These are phyloP conservation scores for Bombus balteatus DNA, from an alignment of 1,140 invertebrate species.

Conservation along the genomic window DNA sequence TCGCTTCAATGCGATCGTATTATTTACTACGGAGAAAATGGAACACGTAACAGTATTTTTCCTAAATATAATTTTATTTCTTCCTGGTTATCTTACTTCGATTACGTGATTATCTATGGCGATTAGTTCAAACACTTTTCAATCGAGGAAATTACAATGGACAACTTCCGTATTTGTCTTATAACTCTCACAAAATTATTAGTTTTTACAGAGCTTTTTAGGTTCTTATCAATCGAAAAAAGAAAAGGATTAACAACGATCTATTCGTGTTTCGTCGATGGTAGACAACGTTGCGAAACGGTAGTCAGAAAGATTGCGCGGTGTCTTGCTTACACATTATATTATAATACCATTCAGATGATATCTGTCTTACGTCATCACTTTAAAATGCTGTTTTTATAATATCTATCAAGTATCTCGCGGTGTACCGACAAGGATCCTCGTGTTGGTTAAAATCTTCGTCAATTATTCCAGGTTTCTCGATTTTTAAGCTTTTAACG, in stretches of 20 bases:
- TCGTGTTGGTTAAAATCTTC: background rate
- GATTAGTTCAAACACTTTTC: too few relatives aligned
- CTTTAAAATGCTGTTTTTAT: conserved; percentile 31
- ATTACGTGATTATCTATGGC: too few relatives aligned
- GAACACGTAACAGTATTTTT: too few relatives aligned
- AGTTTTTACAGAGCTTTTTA: too few relatives aligned
- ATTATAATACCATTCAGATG: conserved; percentile 57
- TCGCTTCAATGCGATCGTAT: too few relatives aligned
- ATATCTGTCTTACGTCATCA: conserved; percentile 48
- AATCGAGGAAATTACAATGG: too few relatives aligned
- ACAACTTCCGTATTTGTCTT: too few relatives aligned
- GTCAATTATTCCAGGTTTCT: background rate
- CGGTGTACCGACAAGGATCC: background rate
- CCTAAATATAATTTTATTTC: too few relatives aligned
- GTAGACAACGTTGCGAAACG: conserved; percentile 30
- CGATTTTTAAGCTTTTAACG: background rate
- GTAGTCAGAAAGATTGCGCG: background rate
- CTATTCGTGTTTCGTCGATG: conserved; percentile 2
- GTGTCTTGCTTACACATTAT: conserved; percentile 8
- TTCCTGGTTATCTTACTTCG: too few relatives aligned
- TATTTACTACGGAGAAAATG: too few relatives aligned
- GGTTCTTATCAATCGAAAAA: too few relatives aligned
- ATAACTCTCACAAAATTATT: too few relatives aligned
- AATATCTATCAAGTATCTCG: background rate
- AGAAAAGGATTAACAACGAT: background rate